A percentile compares a stretch with the other conserved stretches of the same genome.
phyloP scores from a whole-genome alignment of 2,113 vertebrate species.

The Hippotragus niger region DNA sequence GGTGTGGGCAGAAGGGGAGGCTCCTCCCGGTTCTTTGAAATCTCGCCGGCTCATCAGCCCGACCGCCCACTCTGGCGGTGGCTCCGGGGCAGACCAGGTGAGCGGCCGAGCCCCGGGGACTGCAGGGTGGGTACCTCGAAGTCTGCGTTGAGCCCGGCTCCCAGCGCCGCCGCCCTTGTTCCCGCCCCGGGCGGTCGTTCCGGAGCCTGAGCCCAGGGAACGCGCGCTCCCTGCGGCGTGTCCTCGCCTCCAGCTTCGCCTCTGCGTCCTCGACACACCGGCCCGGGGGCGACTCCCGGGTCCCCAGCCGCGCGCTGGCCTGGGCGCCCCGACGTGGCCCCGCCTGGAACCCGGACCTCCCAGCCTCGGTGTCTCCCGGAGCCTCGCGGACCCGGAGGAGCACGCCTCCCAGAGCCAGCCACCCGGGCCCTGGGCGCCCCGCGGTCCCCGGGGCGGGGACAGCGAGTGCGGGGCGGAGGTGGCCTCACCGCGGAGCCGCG shows the following conservation, averaged over 20 bases:
- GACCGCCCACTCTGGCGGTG: not conserved
- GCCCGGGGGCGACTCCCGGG: not conserved
- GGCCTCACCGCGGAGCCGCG: not conserved
- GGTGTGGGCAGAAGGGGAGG: not conserved
- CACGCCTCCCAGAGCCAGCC: not conserved
- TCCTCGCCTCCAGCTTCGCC: not conserved
- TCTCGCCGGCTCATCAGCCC: not conserved
- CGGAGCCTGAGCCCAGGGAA: not conserved
- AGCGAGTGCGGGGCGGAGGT: not conserved
- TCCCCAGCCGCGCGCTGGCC: not conserved
- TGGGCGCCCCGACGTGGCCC: not conserved
- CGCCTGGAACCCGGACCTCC: not conserved
- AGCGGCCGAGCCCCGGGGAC: not conserved
- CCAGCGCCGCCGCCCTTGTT: not conserved
- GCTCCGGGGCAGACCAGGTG: not conserved
- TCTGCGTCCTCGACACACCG: not conserved
- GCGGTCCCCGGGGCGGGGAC: not conserved
- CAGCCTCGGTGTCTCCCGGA: not conserved
- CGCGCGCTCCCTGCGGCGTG: not conserved
- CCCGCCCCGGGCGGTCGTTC: not conserved
- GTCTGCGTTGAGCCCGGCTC: not conserved
- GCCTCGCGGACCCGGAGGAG: not conserved
- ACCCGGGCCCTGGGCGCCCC: not conserved
- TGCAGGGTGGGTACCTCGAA: too few relatives aligned
- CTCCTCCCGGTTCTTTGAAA: not conserved